Evolutionary conservation across 1,140 invertebrate genomes (phyloP).

Genomic region (Drosophila pallidifrons): DNA sequence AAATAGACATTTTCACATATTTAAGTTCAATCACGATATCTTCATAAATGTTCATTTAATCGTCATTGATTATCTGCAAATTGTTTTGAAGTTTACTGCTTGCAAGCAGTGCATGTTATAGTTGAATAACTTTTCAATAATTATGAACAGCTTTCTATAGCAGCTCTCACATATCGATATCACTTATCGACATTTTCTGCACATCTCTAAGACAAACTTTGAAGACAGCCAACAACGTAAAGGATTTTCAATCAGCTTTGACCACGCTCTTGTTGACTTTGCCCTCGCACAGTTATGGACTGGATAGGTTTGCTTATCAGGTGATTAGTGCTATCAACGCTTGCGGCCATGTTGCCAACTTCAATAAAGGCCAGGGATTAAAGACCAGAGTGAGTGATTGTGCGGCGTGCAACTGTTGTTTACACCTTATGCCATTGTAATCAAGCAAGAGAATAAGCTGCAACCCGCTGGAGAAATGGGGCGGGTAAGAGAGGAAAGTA

Average conservation of each 20-base stretch:
- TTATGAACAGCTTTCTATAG: no score
- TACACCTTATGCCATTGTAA: constrained; percentile 52
- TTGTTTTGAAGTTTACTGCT: no score
- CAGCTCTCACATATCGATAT: not conserved
- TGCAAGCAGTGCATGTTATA: no score
- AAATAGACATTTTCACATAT: no score
- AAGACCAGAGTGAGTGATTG: not conserved
- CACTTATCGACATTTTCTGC: not conserved
- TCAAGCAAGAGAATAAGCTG: constrained; percentile 25
- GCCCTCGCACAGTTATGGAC: constrained; percentile 16
- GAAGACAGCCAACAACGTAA: constrained; percentile 2
- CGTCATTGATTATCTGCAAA: no score
- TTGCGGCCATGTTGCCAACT: constrained; percentile 39
- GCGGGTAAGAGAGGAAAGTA: constrained; percentile 18
- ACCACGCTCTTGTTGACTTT: constrained; percentile 32
- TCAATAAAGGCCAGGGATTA: constrained; percentile 37
- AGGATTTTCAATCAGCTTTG: constrained; percentile 42
- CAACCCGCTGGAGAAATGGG: not conserved
- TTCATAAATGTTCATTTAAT: no score
- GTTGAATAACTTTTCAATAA: no score
- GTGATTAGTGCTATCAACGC: constrained; percentile 70
- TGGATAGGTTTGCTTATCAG: constrained; percentile 45
- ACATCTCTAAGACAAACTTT: constrained; percentile 11
- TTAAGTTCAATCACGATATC: no score
- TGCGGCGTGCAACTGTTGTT: constrained; percentile 26